Evolutionary conservation across 1,140 invertebrate genomes (phyloP).

Genomic region (Pseudachorutes palmiensis): DNA sequence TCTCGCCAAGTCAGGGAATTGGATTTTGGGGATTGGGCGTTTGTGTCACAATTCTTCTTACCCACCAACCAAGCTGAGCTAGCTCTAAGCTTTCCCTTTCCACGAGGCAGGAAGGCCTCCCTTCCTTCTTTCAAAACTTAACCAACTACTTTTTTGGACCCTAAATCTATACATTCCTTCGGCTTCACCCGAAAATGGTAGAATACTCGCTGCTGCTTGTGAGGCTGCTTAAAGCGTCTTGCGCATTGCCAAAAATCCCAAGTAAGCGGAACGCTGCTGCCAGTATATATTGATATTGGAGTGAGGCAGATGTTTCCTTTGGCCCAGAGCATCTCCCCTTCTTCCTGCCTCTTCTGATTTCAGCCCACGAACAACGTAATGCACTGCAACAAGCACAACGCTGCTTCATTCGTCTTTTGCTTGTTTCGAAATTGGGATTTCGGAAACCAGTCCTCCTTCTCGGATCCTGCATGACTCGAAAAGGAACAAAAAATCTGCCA

Average conservation of each 20-base stretch:
- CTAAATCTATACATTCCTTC: neutral
- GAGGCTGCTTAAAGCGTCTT: no score
- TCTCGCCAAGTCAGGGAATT: neutral
- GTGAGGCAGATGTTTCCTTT: neutral
- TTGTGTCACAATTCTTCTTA: neutral
- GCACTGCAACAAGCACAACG: neutral
- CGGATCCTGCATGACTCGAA: no score
- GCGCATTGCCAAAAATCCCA: neutral
- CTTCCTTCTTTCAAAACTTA: neutral
- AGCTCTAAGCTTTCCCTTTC: neutral
- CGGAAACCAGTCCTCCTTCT: neutral
- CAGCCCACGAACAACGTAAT: neutral
- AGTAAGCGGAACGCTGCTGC: neutral
- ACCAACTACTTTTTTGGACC: neutral
- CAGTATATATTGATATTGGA: neutral
- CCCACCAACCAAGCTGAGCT: no score
- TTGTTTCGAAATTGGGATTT: neutral
- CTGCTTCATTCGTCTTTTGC: neutral
- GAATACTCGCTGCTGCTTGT: no score
- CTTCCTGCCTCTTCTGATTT: neutral
- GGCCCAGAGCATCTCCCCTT: neutral
- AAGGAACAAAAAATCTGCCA: no score
- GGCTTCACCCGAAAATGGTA: neutral
- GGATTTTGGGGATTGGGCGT: conserved; percentile 2
- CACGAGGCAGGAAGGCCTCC: neutral